Percentiles rank a stretch among this genome's conserved stretches.
These are phyloP conservation scores for Clarias gariepinus DNA, from an alignment of 2,113 vertebrate genomes.

Conservation along the genomic window DNA sequence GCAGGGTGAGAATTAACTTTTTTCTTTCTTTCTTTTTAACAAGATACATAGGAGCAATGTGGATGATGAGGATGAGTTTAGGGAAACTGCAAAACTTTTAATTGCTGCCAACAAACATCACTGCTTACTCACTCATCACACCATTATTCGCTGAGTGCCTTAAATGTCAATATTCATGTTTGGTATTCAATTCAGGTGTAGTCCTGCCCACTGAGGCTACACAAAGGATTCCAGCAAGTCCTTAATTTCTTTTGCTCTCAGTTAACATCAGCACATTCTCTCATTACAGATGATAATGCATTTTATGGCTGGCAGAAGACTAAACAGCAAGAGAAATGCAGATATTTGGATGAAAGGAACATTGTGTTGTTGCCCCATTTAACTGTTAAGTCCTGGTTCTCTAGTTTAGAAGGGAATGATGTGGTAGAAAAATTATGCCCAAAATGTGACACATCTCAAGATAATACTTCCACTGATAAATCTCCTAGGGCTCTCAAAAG, in stretches of 20 bases:
- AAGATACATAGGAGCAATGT: background rate
- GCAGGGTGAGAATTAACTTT: background rate
- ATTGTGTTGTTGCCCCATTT: constrained; percentile 55
- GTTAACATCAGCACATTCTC: constrained; percentile 19
- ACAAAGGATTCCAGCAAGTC: constrained; percentile 50
- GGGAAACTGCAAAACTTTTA: constrained; percentile 18
- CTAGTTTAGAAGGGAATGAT: background rate
- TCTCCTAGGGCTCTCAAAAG: constrained; percentile 12
- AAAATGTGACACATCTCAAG: constrained; percentile 18
- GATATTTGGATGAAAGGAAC: constrained; percentile 53
- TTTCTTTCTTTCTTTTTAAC: background rate
- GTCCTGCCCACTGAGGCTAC: constrained; percentile 40
- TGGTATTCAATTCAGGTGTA: constrained; percentile 23
- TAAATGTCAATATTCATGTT: constrained; percentile 34
- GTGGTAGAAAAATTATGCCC: background rate
- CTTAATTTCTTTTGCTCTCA: constrained; percentile 28
- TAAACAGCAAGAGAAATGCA: constrained; percentile 52
- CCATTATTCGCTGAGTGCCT: constrained; percentile 24
- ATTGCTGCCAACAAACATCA: constrained; percentile 10
- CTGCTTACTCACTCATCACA: background rate
- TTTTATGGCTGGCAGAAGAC: constrained; percentile 26
- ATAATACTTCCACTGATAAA: background rate
- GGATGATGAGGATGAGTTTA: background rate
- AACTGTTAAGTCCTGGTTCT: background rate
- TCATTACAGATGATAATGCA: constrained; percentile 49